phyloP scores from a whole-genome alignment of 1,140 invertebrate genomes.

The Branchinecta lindahli region DNA sequence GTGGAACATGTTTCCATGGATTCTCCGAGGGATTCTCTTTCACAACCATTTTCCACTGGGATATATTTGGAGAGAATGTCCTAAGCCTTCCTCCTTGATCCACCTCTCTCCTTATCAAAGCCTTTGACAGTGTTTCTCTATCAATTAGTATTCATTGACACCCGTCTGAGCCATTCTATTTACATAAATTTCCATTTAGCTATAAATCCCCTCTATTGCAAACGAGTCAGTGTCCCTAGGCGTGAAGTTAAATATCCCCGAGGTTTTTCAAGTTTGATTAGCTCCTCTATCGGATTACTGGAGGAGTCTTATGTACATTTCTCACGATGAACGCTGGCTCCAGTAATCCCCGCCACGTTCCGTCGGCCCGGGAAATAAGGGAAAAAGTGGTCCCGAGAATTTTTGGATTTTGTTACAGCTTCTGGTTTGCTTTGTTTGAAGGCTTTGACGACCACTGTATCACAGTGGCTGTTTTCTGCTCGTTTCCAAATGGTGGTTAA shows the following conservation, averaged over 20 bases:
- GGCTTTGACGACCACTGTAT: too few species aligned
- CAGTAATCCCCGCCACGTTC: constrained; percentile 4
- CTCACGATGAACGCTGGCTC: not conserved
- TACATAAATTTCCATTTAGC: constrained; percentile 3
- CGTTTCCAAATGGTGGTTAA: too few species aligned
- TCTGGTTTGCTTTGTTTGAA: too few species aligned
- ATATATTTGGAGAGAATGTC: too few species aligned
- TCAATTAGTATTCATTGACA: constrained; percentile 10
- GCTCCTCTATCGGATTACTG: not conserved
- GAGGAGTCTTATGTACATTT: constrained; percentile 7
- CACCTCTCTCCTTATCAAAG: not conserved
- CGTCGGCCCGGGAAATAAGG: not conserved
- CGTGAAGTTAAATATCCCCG: constrained; percentile 8
- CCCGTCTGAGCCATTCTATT: not conserved
- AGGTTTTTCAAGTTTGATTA: constrained; percentile 10
- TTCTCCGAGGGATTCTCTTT: too few species aligned
- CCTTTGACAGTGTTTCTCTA: not conserved
- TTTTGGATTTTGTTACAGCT: too few species aligned
- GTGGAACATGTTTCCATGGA: too few species aligned
- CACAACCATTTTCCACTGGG: too few species aligned
- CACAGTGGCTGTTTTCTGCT: too few species aligned
- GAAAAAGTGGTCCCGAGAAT: too few species aligned
- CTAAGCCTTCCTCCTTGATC: too few species aligned
- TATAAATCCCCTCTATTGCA: not conserved
- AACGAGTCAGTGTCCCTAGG: not conserved